Conservation (phyloP, 2,797 vertebrate species). For the Chloroceryle inda region DNA sequence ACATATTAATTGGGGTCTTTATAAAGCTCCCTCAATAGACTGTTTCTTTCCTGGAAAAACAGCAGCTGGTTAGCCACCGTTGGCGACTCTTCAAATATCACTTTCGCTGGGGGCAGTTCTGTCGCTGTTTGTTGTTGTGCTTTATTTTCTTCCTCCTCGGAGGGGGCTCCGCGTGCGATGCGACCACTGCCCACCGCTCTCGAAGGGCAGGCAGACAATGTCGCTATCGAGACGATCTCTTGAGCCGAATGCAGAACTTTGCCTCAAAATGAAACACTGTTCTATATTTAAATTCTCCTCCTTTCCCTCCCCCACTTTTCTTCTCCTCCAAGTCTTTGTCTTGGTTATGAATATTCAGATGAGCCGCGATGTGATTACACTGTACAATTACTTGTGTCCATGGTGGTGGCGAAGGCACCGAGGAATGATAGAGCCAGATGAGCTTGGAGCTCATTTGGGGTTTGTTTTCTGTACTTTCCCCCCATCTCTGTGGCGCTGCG, state of each 20-base stretch:
- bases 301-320: conserved; percentile 63
- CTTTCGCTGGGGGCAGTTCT: conserved; percentile 73
- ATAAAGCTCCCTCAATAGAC: conserved; percentile 80
- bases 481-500: conserved; percentile 85
- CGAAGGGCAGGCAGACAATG: neutral
- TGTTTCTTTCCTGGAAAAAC: conserved; percentile 76
- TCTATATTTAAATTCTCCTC: conserved; percentile 78
- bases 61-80: conserved; percentile 80
- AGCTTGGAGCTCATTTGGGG: conserved; percentile 66
- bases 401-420: conserved; percentile 65
- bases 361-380: conserved; percentile 86
- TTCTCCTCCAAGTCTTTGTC: conserved; percentile 81
- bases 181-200: neutral
- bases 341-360: conserved; percentile 90
- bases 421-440: conserved; percentile 67
- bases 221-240: conserved; percentile 50
- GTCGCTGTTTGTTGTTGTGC: conserved; percentile 46
- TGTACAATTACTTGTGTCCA: conserved; percentile 86
- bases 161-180: neutral
- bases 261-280: conserved; percentile 75
- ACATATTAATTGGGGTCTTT: conserved; percentile 82
- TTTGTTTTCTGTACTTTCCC: conserved; percentile 69
- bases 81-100: conserved; percentile 79
- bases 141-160: conserved; percentile 56
- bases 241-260: conserved; percentile 54